These are phyloP conservation scores for Isoperla grammatica DNA, from an alignment of 2,888 invertebrate genomes.

Conservation along the genomic window DNA sequence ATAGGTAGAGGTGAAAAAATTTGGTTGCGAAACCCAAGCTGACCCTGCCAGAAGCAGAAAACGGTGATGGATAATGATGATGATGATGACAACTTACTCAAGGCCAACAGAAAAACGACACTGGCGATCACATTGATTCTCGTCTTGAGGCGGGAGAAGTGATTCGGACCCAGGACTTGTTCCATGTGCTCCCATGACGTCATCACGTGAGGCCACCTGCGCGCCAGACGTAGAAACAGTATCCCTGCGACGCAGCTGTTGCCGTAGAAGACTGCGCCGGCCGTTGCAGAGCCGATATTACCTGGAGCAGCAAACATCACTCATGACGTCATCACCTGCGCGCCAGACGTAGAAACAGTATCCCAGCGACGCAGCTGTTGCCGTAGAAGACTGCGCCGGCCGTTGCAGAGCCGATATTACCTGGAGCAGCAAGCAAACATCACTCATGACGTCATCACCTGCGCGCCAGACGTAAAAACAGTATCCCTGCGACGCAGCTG, in stretches of 20 bases:
- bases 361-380: too few species aligned
- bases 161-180: not conserved
- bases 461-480: conserved; percentile 40
- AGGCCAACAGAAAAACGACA: conserved; percentile 33
- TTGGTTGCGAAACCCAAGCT: too few species aligned
- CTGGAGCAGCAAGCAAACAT: too few species aligned
- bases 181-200: conserved; percentile 21
- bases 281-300: conserved; percentile 40
- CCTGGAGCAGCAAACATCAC: too few species aligned
- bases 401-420: too few species aligned
- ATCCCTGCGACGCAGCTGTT: conserved; percentile 40
- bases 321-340: too few species aligned
- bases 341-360: too few species aligned
- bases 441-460: conserved; percentile 33
- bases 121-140: conserved; percentile 32
- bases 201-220: conserved; percentile 38
- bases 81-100: conserved; percentile 21
- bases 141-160: conserved; percentile 14
- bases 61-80: too few species aligned
- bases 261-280: conserved; percentile 45
- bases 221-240: conserved; percentile 40
- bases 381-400: too few species aligned
- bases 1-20: too few species aligned
- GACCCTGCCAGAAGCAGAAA: too few species aligned
- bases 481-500: conserved; percentile 39